Conservation (phyloP, 2,113 vertebrate species). For the human region GRCh38 chr2:96599001-96599500, state of each 20-base stretch:
- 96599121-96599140: not conserved
- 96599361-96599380: not conserved
- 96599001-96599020: not conserved
- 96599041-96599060: not conserved
- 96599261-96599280: not conserved
- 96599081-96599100: not conserved
- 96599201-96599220: not conserved
- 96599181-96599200: not conserved
- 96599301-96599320: not conserved
- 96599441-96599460: not conserved
- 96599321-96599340: not conserved
- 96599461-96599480: not conserved
- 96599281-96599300: not conserved
- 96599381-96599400: not conserved
- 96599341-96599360: not conserved
- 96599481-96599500: not conserved
- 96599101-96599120: not conserved
- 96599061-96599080: not conserved
- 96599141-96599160: accelerated
- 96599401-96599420: not conserved
- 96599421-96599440: not conserved
- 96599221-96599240: not conserved
- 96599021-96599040: conserved; percentile 12
- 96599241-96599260: conserved; percentile 8
- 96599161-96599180: not conserved